Evolutionary conservation across 2,797 vertebrate species (phyloP), one percentile per base, ranked within the genome.

Genomic region (Brachyalestes nurse): DNA sequence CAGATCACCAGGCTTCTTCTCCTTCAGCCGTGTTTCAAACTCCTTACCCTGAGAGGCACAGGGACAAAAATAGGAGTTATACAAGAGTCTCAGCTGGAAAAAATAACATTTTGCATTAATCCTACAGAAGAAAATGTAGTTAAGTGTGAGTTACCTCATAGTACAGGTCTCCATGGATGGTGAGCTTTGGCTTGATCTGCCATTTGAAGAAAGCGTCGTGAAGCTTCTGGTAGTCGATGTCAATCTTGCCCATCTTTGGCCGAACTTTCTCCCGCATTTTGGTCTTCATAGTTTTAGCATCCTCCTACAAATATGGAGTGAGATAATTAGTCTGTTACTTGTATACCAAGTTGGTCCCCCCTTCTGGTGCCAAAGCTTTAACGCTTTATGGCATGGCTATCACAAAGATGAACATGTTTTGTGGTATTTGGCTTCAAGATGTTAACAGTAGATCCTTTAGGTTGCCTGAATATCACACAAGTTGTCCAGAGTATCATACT

Each of bases 121-220:
- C 34, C 34, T 34, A 2, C 34, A 34, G 34, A 34, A 34, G 34
- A 34, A 34, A 34, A 34, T 3, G 34, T 34, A 2, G 34, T 34
- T 34, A 34, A 34, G 34, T 34, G 2, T 4, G 34, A 34, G 34
- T 5, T 80, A 96, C 96, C 96, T 98, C 97, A 0, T 98, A 98
- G 84, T 97, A 98, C 34, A 98, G 93, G 87, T 98, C 97, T 58
- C 97, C 97, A 0, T 98, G 97, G 86, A 98, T 98, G 0, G 96
- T 97, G 83, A 98, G 95, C 65, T 98, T 98, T 1, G 97, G 97
- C 73, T 98, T 98, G 81, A 96, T 98, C 88, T 98, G 97, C 97
- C 97, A 98, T 70, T 98, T 98, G 92, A 98, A 98, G 93, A 98
- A 98, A 64, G 97, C 97, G 0, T 98, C 97, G 0, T 98, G 97